A percentile compares a stretch with the other conserved stretches of the same genome.
These are phyloP conservation scores for Sisyra terminalis DNA, from an alignment of 2,888 invertebrate genomes.

Conservation along the genomic window DNA sequence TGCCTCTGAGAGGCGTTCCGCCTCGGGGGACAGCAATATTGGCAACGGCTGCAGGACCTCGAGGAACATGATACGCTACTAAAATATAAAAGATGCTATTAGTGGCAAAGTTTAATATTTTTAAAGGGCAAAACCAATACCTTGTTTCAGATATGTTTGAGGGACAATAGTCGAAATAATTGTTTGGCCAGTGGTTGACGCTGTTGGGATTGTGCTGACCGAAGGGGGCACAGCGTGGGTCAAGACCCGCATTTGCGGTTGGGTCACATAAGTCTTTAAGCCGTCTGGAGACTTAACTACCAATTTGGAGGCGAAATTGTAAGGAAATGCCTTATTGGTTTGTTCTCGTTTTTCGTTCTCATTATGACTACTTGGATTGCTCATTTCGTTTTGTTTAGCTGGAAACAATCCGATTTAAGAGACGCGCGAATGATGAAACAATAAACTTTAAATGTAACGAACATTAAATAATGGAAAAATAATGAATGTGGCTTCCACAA, in stretches of 20 bases:
- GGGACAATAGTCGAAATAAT: conserved; percentile 29
- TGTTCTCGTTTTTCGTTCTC: conserved; percentile 36
- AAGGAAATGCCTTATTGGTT: conserved; percentile 35
- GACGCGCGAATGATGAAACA: too few relatives aligned
- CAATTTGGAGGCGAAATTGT: conserved; percentile 31
- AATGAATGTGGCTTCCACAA: too few relatives aligned
- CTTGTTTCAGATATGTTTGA: conserved; percentile 34
- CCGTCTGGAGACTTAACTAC: conserved; percentile 30
- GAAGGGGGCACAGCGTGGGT: conserved; percentile 20
- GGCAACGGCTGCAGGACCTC: conserved; percentile 58
- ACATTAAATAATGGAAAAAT: too few relatives aligned
- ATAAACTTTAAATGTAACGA: too few relatives aligned
- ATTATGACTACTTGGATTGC: conserved; percentile 17
- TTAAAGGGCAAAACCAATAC: conserved; percentile 15
- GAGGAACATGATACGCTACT: conserved; percentile 26
- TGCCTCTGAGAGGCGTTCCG: conserved; percentile 26
- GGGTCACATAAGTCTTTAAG: conserved; percentile 16
- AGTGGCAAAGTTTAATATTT: neutral
- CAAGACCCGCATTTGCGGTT: conserved; percentile 23
- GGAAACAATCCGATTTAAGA: neutral
- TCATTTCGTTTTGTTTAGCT: too few relatives aligned
- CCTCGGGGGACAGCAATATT: conserved; percentile 53
- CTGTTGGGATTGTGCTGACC: conserved; percentile 19
- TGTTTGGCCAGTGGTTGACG: conserved; percentile 20
- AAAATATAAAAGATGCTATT: conserved; percentile 14